phyloP scores from a whole-genome alignment of 2,888 invertebrate genomes.

The Drosophila siamana region DNA sequence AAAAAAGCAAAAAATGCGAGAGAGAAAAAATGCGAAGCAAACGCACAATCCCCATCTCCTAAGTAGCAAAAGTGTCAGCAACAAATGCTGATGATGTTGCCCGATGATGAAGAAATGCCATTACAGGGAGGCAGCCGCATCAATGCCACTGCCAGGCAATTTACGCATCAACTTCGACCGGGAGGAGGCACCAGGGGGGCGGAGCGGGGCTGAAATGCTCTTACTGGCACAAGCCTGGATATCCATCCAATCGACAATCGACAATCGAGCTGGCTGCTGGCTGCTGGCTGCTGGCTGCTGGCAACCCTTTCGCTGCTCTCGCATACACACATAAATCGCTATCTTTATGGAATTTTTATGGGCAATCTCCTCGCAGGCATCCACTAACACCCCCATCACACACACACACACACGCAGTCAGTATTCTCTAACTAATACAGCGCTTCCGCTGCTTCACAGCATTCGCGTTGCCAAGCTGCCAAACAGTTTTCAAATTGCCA shows the following conservation, averaged over 20 bases:
- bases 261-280: too few species aligned
- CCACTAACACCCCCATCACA: constrained; percentile 41
- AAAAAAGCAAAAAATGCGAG: constrained; percentile 37
- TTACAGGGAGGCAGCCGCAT: constrained; percentile 71
- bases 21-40: constrained; percentile 10
- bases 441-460: constrained; percentile 65
- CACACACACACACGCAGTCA: constrained; percentile 17
- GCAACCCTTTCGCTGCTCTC: constrained; percentile 70
- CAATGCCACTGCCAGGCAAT: constrained; percentile 64
- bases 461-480: constrained; percentile 38
- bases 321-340: constrained; percentile 80
- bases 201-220: constrained; percentile 3
- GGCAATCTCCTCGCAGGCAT: constrained; percentile 83
- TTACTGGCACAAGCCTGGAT: constrained; percentile 12
- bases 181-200: background rate
- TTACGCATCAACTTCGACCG: constrained; percentile 69
- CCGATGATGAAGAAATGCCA: constrained; percentile 73
- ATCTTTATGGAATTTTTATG: constrained; percentile 84
- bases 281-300: too few species aligned
- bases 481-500: constrained; percentile 53
- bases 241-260: constrained; percentile 22
- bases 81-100: constrained; percentile 76
- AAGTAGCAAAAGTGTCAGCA: constrained; percentile 78
- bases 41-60: constrained; percentile 61
- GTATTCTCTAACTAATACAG: constrained; percentile 73